Evolutionary conservation across 2,888 invertebrate genomes (phyloP), one percentile per base, ranked within the genome.

Genomic region (Boloria euphrosyne): DNA sequence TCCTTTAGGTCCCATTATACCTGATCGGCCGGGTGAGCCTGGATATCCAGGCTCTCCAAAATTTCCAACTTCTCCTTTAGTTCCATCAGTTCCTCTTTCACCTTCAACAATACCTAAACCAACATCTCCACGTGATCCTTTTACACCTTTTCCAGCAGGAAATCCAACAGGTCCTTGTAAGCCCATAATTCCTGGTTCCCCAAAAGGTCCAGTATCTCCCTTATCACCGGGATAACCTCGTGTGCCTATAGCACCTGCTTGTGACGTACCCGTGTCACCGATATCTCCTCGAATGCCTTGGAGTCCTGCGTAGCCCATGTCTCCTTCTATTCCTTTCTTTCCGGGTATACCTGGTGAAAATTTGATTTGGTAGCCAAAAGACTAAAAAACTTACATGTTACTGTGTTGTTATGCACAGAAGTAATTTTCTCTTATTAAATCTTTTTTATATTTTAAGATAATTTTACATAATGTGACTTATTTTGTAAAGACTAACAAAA

Each of bases 181-280:
- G 18, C 91, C 91, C 60, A 62, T 77, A 13, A 78, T 76, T 44
- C 96, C 96, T 5, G 93, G 84, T 4, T 83, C 80, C 57, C 97
- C 97, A 47, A 83, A 88, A 0, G 93, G 93, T 16, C 97, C 95
- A 49, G 84, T 80, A 67, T 93, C 92, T 50, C 97, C 97, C 27
- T 90, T 92, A 55, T 93, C 83, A 44, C 97, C 97, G 1, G 92
- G 85, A 71, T 93, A 93, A 4, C 97, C 97, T 82, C 95, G 95
- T 13, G 88, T 80, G 16, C 97, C 97, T 38, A 74, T 74, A 17
- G 75, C 72, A 0, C 91, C 91, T 59, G 63, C 83, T 64, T 69
- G 75, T 27, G 90, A 87, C 49, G 77, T 80, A 60, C 94, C 94
- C 27, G 79, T 73, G 5, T 75, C 72, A 53, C 93, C 93, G 71